These are phyloP conservation scores for Drosophila baimaii DNA, from an alignment of 1,140 invertebrate species.

Conservation along the genomic window DNA sequence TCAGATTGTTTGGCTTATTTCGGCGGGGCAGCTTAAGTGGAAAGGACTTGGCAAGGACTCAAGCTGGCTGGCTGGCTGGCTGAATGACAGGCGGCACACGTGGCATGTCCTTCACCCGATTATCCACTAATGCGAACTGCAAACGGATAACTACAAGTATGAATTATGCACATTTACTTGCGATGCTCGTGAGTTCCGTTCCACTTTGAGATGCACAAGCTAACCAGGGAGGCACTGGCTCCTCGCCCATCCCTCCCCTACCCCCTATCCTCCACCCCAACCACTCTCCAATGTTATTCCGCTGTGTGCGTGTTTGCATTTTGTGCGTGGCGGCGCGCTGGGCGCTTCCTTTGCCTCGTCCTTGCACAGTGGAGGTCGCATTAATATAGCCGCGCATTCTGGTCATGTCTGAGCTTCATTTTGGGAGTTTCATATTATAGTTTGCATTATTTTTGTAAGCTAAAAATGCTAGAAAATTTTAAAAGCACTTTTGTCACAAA, in stretches of 20 bases:
- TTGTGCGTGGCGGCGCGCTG: constrained; percentile 29
- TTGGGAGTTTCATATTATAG: neutral
- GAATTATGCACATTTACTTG: constrained; percentile 77
- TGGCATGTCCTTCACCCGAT: constrained; percentile 61
- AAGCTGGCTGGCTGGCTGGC: neutral
- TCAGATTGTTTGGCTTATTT: neutral
- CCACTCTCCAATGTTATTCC: constrained; percentile 15
- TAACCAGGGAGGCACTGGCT: constrained; percentile 8
- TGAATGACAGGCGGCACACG: constrained; percentile 6
- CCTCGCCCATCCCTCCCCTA: neutral
- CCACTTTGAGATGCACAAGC: constrained; percentile 49
- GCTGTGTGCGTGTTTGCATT: constrained; percentile 66
- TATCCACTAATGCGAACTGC: constrained; percentile 51
- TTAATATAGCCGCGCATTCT: neutral
- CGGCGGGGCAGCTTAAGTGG: neutral
- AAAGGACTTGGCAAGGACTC: constrained; percentile 7
- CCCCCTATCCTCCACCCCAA: constrained; percentile 4
- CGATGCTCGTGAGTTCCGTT: constrained; percentile 25
- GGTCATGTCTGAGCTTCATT: too few relatives aligned
- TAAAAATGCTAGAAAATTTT: too few relatives aligned
- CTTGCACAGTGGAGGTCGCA: constrained; percentile 3
- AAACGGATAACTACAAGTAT: constrained; percentile 60
- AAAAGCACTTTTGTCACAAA: too few relatives aligned
- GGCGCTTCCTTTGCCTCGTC: constrained; percentile 14
- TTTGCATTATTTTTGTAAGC: too few relatives aligned